phyloP scores from a whole-genome alignment of 2,888 invertebrate species.

The Anthophora plumipes region DNA sequence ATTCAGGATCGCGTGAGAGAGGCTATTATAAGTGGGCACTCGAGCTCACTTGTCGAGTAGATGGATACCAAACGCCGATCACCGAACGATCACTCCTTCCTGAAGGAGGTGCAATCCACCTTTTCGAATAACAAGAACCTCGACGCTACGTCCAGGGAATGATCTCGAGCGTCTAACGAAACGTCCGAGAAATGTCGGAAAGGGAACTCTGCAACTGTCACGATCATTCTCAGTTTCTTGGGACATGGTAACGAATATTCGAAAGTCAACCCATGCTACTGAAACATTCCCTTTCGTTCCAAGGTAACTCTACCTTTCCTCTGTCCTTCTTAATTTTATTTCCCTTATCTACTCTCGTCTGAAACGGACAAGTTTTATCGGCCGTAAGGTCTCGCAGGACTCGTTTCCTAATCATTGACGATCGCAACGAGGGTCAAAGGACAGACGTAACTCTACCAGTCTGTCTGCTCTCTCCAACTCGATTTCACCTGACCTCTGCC shows the following conservation, averaged over 20 bases:
- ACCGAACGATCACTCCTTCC: slow-evolving; percentile 58
- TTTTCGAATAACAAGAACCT: slow-evolving; percentile 28
- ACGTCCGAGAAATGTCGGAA: neutral
- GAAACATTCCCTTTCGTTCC: neutral
- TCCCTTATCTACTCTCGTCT: slow-evolving; percentile 38
- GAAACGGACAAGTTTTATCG: slow-evolving; percentile 43
- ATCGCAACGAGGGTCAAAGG: slow-evolving; percentile 53
- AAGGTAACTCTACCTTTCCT: neutral
- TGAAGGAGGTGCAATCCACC: slow-evolving; percentile 43
- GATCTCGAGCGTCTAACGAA: neutral
- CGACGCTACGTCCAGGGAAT: slow-evolving; percentile 16
- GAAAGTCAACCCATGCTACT: neutral
- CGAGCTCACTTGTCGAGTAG: slow-evolving; percentile 53
- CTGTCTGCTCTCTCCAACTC: neutral
- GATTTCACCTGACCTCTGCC: neutral
- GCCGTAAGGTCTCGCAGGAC: slow-evolving; percentile 43
- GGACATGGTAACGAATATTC: neutral
- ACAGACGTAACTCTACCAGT: slow-evolving; percentile 32
- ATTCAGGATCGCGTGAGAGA: slow-evolving; percentile 70
- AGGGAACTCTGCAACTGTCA: neutral
- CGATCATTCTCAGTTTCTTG: neutral
- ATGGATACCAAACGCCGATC: slow-evolving; percentile 64
- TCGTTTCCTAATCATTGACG: slow-evolving; percentile 38
- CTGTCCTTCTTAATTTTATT: slow-evolving; percentile 44
- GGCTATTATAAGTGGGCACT: slow-evolving; percentile 62